These are phyloP conservation scores for Pristionchus entomophagus DNA, from an alignment of 2,888 invertebrate species.

Conservation along the genomic window DNA sequence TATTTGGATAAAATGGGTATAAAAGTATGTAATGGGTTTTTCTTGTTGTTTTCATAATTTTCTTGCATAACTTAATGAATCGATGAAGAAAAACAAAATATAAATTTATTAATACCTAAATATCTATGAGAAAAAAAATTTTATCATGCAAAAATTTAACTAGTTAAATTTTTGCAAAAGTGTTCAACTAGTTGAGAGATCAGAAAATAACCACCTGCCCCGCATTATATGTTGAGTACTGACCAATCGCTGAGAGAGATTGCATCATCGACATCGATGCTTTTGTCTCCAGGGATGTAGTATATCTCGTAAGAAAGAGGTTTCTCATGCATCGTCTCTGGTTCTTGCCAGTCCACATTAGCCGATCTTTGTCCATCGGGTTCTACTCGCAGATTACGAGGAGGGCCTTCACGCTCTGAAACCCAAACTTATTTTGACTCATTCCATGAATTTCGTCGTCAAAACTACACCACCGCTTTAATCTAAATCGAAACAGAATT, in stretches of 20 bases:
- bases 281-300: constrained; percentile 72
- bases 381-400: constrained; percentile 70
- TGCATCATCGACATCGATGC: constrained; percentile 72
- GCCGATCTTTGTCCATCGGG: constrained; percentile 72
- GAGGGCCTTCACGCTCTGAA: constrained; percentile 72
- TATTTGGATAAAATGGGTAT: no score
- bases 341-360: constrained; percentile 70
- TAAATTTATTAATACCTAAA: background rate
- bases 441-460: no score
- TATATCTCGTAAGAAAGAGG: constrained; percentile 73
- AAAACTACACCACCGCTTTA: background rate
- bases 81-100: no score
- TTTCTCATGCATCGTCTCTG: constrained; percentile 56
- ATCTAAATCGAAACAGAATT: no score
- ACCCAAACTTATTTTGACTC: background rate
- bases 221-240: background rate
- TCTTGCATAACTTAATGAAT: no score
- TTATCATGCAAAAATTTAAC: no score
- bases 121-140: no score
- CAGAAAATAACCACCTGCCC: no score
- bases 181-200: no score
- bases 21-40: no score
- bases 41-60: no score
- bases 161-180: no score
- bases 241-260: constrained; percentile 65